phyloP scores from a whole-genome alignment of 2,113 vertebrate species.

The Toxotes jaculatrix region DNA sequence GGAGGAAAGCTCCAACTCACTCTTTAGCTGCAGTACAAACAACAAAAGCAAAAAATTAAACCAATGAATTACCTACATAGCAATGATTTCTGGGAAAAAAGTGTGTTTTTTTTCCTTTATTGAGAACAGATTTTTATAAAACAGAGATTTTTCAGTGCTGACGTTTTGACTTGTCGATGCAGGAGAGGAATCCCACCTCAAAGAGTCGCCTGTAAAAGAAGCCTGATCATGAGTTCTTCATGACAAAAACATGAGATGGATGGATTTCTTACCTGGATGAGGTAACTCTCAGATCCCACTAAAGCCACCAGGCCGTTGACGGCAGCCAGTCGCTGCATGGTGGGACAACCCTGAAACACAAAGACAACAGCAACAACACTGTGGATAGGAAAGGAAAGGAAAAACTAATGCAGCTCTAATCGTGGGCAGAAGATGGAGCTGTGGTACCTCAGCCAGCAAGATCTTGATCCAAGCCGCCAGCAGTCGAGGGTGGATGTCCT shows the following conservation, averaged over 20 bases:
- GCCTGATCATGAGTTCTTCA: not conserved
- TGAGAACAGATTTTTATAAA: not conserved
- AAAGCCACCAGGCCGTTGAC: slow-evolving; percentile 91
- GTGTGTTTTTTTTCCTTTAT: not conserved
- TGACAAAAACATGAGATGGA: not conserved
- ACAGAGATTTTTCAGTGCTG: not conserved
- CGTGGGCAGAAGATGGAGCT: not conserved
- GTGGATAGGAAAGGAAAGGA: too few relatives aligned
- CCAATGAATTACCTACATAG: not conserved
- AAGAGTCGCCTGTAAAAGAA: not conserved
- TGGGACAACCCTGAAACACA: slow-evolving; percentile 89
- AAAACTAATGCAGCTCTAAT: not conserved
- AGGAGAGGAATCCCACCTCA: not conserved
- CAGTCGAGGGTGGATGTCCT: slow-evolving; percentile 89
- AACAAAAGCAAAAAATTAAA: not conserved
- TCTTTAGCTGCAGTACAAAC: slow-evolving; percentile 84
- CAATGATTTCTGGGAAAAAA: not conserved
- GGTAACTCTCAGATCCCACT: slow-evolving; percentile 91
- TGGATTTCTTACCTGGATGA: slow-evolving; percentile 87
- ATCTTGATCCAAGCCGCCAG: slow-evolving; percentile 92
- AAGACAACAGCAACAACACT: not conserved
- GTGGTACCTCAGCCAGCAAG: slow-evolving; percentile 89
- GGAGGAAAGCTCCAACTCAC: slow-evolving; percentile 87
- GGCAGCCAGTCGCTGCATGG: slow-evolving; percentile 96
- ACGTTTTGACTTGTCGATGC: not conserved